phyloP scores from a whole-genome alignment of 2,888 invertebrate species.

The Arrhopalites spinosus region DNA sequence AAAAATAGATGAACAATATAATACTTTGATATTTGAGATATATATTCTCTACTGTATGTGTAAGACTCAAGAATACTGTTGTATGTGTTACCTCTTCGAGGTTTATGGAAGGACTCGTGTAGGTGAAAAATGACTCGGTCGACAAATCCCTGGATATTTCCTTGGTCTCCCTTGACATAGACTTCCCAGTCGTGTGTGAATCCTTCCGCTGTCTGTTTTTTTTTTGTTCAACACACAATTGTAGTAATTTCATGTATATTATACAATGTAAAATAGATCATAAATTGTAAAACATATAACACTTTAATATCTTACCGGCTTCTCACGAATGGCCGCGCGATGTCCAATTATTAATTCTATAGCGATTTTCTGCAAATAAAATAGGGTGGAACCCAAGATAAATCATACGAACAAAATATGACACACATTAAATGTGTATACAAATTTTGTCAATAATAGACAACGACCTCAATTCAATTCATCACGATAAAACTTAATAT shows the following conservation, averaged over 20 bases:
- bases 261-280: too few relatives aligned
- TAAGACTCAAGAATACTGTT: too few relatives aligned
- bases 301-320: too few relatives aligned
- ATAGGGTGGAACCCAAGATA: neutral
- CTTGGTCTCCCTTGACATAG: constrained; percentile 87
- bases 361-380: constrained; percentile 41
- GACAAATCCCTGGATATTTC: constrained; percentile 86
- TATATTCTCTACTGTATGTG: neutral
- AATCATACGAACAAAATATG: neutral
- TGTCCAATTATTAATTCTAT: constrained; percentile 68
- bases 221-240: too few relatives aligned
- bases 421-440: neutral
- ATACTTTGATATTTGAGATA: neutral
- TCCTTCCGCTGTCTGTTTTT: constrained; percentile 86
- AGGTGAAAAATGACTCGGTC: constrained; percentile 88
- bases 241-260: too few relatives aligned
- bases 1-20: neutral
- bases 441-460: neutral
- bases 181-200: constrained; percentile 98
- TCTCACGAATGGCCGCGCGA: constrained; percentile 78
- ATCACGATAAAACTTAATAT: neutral
- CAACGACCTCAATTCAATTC: neutral
- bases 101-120: constrained; percentile 90
- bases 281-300: too few relatives aligned
- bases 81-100: constrained; percentile 83